phyloP scores from a whole-genome alignment of 1,140 invertebrate genomes.

The Hesperophylax magnus region DNA sequence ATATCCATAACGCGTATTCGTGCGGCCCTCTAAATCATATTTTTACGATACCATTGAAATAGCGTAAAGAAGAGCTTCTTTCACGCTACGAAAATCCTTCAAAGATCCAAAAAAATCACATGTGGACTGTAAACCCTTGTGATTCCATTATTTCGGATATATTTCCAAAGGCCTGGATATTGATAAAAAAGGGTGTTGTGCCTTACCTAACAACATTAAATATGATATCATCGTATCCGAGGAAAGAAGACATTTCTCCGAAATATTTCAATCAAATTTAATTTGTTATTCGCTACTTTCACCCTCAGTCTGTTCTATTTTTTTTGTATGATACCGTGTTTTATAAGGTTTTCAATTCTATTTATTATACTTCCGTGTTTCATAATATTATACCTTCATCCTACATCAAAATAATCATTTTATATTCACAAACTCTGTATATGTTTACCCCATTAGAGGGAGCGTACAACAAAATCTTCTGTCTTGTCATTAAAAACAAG shows the following conservation, averaged over 20 bases:
- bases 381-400: too few species aligned
- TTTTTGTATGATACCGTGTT: not conserved
- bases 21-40: constrained; percentile 17
- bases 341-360: not conserved
- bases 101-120: not conserved
- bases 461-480: too few species aligned
- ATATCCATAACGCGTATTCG: constrained; percentile 10
- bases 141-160: constrained; percentile 17
- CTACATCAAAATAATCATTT: too few species aligned
- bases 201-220: not conserved
- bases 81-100: constrained; percentile 18
- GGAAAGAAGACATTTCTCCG: not conserved
- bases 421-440: too few species aligned
- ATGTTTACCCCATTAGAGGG: too few species aligned
- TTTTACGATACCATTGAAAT: constrained; percentile 30
- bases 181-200: constrained; percentile 24
- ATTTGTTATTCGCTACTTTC: not conserved
- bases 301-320: not conserved
- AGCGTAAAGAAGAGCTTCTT: constrained; percentile 10
- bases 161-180: constrained; percentile 6
- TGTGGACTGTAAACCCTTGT: not conserved
- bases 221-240: not conserved
- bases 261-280: not conserved
- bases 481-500: too few species aligned
- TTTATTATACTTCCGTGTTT: not conserved